Percentiles rank a stretch among this genome's conserved stretches.
Conservation (phyloP, 1,140 invertebrate species). For the Anastrepha obliqua region DNA sequence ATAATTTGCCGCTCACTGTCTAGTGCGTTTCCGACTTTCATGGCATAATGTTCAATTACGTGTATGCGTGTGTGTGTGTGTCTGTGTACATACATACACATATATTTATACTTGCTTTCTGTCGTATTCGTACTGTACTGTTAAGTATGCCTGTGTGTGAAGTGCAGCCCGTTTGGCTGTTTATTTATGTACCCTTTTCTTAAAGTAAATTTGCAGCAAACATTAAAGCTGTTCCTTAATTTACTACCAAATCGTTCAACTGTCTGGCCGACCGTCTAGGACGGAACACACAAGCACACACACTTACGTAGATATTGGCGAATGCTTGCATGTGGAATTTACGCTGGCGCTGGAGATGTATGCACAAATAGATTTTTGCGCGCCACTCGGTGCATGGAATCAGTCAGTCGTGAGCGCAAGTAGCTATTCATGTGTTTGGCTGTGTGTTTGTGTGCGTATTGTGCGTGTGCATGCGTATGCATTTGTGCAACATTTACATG, state of each 20-base stretch:
- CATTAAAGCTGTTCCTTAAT: conserved; percentile 20
- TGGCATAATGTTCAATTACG: not conserved
- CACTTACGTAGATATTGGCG: too few species aligned
- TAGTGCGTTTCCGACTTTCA: conserved; percentile 20
- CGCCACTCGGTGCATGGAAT: not conserved
- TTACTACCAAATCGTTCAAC: not conserved
- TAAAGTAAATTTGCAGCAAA: not conserved
- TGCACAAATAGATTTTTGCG: not conserved
- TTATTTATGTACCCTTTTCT: conserved; percentile 7
- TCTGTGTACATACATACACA: not conserved
- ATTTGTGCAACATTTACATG: conserved; percentile 6
- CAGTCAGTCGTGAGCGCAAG: not conserved
- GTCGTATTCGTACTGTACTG: not conserved
- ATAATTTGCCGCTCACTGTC: conserved; percentile 29
- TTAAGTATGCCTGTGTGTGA: not conserved
- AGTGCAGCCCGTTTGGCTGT: not conserved
- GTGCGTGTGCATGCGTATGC: not conserved
- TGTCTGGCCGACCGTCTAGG: not conserved
- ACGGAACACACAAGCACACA: not conserved
- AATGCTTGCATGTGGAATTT: not conserved
- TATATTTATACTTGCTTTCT: not conserved
- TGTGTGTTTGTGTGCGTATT: not conserved
- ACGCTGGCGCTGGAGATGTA: not conserved
- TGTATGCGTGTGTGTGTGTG: not conserved
- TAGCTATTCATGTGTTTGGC: not conserved